Percentiles rank a stretch among this genome's conserved stretches.
Evolutionary conservation across 2,888 invertebrate genomes (phyloP).

Genomic region (Sisyra terminalis): DNA sequence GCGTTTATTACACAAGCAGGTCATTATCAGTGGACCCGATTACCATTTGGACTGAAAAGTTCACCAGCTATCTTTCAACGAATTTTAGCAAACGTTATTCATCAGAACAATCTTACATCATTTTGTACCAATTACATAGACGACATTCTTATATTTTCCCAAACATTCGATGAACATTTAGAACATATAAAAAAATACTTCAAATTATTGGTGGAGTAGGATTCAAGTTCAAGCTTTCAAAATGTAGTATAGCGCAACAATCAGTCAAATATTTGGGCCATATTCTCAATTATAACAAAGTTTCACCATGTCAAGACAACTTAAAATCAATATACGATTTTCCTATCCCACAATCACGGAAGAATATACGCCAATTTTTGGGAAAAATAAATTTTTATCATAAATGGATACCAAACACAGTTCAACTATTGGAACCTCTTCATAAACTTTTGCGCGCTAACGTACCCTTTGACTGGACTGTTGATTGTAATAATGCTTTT

Average conservation of each 20-base stretch:
- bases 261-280: slow-evolving; percentile 8
- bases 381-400: too few relatives aligned
- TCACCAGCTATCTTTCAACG: slow-evolving; percentile 15
- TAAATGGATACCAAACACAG: too few relatives aligned
- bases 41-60: too few relatives aligned
- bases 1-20: slow-evolving; percentile 14
- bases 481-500: too few relatives aligned
- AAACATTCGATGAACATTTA: slow-evolving; percentile 12
- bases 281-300: slow-evolving; percentile 1
- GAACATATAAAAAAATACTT: slow-evolving; percentile 7
- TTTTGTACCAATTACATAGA: slow-evolving; percentile 14
- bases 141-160: slow-evolving; percentile 13
- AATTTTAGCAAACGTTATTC: slow-evolving; percentile 12
- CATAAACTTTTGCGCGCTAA: too few relatives aligned
- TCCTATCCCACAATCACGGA: too few relatives aligned
- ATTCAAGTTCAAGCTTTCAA: slow-evolving; percentile 7
- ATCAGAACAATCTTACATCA: slow-evolving; percentile 10
- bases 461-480: too few relatives aligned
- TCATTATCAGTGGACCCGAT: slow-evolving; percentile 15
- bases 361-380: too few relatives aligned
- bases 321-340: too few relatives aligned
- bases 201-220: slow-evolving; percentile 1
- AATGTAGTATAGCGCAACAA: slow-evolving; percentile 7
- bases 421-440: too few relatives aligned
- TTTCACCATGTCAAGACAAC: slow-evolving; percentile 8